Evolutionary conservation across 2,113 vertebrate genomes (phyloP).

Genomic region (Mustelus asterias): DNA sequence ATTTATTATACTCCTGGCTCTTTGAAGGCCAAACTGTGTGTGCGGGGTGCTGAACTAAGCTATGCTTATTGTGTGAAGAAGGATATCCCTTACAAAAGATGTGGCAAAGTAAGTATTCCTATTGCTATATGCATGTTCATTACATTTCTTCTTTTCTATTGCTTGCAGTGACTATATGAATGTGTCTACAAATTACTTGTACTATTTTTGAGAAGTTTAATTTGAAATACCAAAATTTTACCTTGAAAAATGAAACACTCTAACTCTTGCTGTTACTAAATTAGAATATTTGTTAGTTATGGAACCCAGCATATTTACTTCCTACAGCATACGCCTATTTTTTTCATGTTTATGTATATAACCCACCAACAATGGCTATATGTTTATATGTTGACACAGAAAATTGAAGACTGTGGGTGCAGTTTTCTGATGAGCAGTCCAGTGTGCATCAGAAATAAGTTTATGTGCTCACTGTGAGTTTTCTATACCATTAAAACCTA

Average conservation of each 20-base stretch:
- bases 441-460: neutral
- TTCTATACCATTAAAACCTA: neutral
- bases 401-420: neutral
- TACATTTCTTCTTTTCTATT: neutral
- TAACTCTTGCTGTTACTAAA: neutral
- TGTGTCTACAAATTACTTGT: neutral
- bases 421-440: neutral
- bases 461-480: neutral
- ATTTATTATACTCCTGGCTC: slow-evolving; percentile 94
- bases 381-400: neutral
- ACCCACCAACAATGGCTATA: neutral
- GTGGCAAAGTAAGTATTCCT: slow-evolving; percentile 74
- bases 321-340: neutral
- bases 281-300: neutral
- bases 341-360: neutral
- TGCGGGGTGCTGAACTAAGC: slow-evolving; percentile 74
- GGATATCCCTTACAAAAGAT: slow-evolving; percentile 77
- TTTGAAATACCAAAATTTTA: neutral
- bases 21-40: slow-evolving; percentile 87
- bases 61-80: slow-evolving; percentile 87
- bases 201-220: neutral
- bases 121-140: neutral
- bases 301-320: neutral
- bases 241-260: neutral
- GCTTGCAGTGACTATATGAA: neutral